Evolutionary conservation across 2,888 invertebrate species (phyloP).

Genomic region (Glomeris marginata): DNA sequence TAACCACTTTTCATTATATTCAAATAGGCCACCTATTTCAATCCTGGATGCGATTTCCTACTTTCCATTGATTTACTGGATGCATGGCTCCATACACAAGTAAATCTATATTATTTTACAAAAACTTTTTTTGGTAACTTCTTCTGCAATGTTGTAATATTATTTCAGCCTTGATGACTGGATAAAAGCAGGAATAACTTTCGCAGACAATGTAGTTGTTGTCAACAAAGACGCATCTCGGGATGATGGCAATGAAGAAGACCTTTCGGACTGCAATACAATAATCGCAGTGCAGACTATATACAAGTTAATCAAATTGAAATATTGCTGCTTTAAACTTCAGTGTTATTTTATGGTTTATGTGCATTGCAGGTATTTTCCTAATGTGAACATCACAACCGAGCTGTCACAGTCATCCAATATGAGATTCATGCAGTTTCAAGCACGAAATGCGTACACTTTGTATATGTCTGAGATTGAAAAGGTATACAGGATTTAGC

Average conservation of each 20-base stretch:
- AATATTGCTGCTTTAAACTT: neutral
- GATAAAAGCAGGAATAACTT: slow-evolving; percentile 81
- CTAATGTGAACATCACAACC: slow-evolving; percentile 93
- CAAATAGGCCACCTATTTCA: slow-evolving; percentile 59
- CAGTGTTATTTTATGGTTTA: neutral
- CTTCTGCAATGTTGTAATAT: neutral
- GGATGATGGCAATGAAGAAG: slow-evolving; percentile 81
- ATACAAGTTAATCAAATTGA: slow-evolving; percentile 63
- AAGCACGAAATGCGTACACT: slow-evolving; percentile 93
- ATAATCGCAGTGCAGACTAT: slow-evolving; percentile 97
- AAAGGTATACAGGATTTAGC: slow-evolving; percentile 49
- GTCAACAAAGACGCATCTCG: slow-evolving; percentile 66
- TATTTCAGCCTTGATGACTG: slow-evolving; percentile 73
- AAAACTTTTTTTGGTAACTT: no score
- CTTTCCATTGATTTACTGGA: slow-evolving; percentile 97
- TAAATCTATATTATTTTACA: slow-evolving; percentile 27
- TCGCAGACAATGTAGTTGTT: slow-evolving; percentile 86
- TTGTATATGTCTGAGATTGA: slow-evolving; percentile 95
- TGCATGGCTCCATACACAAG: slow-evolving; percentile 93
- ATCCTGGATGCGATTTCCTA: slow-evolving; percentile 92
- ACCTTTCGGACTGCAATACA: slow-evolving; percentile 95
- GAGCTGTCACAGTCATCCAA: slow-evolving; percentile 94
- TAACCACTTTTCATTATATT: no score
- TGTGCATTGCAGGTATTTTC: slow-evolving; percentile 65
- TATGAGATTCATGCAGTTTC: slow-evolving; percentile 99